Conservation (phyloP, 1,140 invertebrate species). For the Tetranychus cinnabarinus region DNA sequence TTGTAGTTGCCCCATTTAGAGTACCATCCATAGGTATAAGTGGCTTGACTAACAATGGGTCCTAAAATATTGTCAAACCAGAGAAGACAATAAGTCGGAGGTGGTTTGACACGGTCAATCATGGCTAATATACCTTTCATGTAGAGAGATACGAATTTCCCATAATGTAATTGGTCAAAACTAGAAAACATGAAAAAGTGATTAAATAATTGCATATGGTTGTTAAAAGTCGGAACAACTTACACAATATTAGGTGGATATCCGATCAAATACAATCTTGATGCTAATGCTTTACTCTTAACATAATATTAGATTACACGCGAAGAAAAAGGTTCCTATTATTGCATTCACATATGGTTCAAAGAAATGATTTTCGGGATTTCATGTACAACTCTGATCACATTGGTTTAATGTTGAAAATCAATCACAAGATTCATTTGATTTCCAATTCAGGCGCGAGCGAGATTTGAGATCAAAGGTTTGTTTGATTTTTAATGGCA, state of each 20-base stretch:
- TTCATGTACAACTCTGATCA: too few relatives aligned
- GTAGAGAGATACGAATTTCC: slow-evolving; percentile 36
- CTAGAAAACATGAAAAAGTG: not conserved
- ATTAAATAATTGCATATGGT: not conserved
- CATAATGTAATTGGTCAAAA: slow-evolving; percentile 11
- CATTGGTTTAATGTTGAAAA: too few relatives aligned
- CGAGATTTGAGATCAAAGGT: too few relatives aligned
- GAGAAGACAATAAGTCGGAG: slow-evolving; percentile 81
- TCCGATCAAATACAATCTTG: slow-evolving; percentile 54
- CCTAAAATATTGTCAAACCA: slow-evolving; percentile 69
- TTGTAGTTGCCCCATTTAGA: slow-evolving; percentile 83
- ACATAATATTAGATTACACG: too few relatives aligned
- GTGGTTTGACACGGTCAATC: slow-evolving; percentile 72
- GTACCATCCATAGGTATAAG: slow-evolving; percentile 80
- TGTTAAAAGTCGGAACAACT: not conserved
- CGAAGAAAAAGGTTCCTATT: too few relatives aligned
- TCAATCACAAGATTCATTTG: too few relatives aligned
- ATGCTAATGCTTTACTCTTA: slow-evolving; percentile 29
- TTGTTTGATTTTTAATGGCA: too few relatives aligned
- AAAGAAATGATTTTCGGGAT: too few relatives aligned
- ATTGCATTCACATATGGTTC: too few relatives aligned
- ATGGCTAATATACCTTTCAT: slow-evolving; percentile 72
- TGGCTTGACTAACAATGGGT: slow-evolving; percentile 41
- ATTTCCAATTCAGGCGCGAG: too few relatives aligned
- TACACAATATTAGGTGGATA: slow-evolving; percentile 37